Conservation (phyloP, 2,888 invertebrate species). For the Conistra vaccinii region DNA sequence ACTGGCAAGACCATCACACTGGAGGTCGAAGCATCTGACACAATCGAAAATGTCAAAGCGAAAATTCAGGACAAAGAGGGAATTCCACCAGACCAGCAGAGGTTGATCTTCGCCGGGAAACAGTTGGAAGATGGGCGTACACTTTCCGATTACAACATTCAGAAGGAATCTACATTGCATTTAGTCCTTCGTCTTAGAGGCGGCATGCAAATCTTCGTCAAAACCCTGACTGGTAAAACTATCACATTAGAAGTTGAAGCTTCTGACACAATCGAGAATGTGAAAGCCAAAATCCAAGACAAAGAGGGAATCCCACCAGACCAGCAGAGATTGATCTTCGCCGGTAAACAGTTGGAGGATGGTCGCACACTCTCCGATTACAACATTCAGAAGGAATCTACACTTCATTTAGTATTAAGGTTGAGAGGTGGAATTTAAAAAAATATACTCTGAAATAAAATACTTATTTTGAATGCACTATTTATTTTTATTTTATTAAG, state of each 20-base stretch:
- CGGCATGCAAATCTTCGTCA: slow-evolving; percentile 1
- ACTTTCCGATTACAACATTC: slow-evolving; percentile 51
- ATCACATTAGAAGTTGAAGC: background rate
- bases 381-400: background rate
- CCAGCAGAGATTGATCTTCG: slow-evolving; percentile 5
- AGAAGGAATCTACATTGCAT: slow-evolving; percentile 82
- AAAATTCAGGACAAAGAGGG: slow-evolving; percentile 62
- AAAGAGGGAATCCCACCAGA: background rate
- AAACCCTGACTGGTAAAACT: background rate
- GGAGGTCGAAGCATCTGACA: slow-evolving; percentile 57
- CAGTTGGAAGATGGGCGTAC: slow-evolving; percentile 59
- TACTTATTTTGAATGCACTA: slow-evolving; percentile 26
- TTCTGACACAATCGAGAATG: slow-evolving; percentile 4
- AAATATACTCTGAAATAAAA: slow-evolving; percentile 49
- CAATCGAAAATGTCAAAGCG: slow-evolving; percentile 61
- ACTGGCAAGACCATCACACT: slow-evolving; percentile 59
- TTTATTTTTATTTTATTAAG: slow-evolving; percentile 35
- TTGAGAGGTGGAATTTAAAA: slow-evolving; percentile 63
- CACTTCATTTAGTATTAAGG: slow-evolving; percentile 83
- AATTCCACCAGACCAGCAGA: slow-evolving; percentile 60
- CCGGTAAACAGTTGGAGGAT: slow-evolving; percentile 2
- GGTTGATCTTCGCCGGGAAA: slow-evolving; percentile 60
- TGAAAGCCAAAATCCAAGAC: background rate
- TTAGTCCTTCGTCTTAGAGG: slow-evolving; percentile 67
- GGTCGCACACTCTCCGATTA: background rate